Evolutionary conservation across 2,888 invertebrate species (phyloP).

Genomic region (Cheilosia grossa): DNA sequence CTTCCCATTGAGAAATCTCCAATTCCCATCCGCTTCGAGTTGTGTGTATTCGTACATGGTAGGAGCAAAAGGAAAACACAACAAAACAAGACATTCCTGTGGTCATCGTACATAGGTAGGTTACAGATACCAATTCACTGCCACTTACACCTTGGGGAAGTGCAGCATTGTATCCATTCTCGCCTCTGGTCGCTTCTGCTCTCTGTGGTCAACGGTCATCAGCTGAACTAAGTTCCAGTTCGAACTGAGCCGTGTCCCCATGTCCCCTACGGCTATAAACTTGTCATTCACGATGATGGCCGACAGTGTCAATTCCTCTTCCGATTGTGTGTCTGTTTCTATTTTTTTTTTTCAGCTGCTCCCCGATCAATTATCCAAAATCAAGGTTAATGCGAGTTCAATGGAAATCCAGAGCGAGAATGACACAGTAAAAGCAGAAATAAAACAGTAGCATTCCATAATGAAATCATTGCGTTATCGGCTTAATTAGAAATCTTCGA

Average conservation of each 20-base stretch:
- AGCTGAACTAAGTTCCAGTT: conserved; percentile 11
- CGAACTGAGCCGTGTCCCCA: neutral
- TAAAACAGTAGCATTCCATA: conserved; percentile 16
- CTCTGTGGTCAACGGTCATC: conserved; percentile 7
- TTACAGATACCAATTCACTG: neutral
- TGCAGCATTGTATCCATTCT: neutral
- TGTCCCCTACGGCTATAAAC: neutral
- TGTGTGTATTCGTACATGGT: neutral
- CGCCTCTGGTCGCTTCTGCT: neutral
- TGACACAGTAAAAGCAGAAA: neutral
- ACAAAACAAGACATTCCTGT: conserved; percentile 28
- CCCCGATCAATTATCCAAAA: conserved; percentile 31
- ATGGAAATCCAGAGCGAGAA: neutral
- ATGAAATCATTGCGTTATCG: conserved; percentile 14
- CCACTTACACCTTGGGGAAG: neutral
- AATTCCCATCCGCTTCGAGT: conserved; percentile 44
- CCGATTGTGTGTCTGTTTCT: neutral
- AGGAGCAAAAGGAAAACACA: neutral
- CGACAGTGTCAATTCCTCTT: neutral
- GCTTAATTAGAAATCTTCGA: conserved; percentile 22
- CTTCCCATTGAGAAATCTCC: conserved; percentile 28
- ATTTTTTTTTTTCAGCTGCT: neutral
- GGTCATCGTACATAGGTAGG: conserved; percentile 17
- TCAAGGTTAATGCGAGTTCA: conserved; percentile 43
- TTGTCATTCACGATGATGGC: neutral